phyloP scores from a whole-genome alignment of 2,888 invertebrate species.

The Imbricaverruca yamaguchii region DNA sequence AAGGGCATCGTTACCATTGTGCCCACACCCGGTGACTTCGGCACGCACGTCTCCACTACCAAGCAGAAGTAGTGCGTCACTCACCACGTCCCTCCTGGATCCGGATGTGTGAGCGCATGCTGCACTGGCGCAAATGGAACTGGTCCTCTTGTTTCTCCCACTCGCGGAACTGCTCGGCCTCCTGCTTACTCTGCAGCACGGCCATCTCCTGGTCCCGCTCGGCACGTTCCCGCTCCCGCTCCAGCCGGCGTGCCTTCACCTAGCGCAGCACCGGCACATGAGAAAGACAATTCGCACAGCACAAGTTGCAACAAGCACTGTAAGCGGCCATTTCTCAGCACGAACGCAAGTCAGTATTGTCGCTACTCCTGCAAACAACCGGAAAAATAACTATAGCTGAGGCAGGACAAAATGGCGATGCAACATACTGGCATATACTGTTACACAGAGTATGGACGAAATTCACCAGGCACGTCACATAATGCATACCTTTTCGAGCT shows the following conservation, averaged over 20 bases:
- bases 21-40: too few relatives aligned
- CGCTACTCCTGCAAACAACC: too few relatives aligned
- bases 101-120: conserved; percentile 83
- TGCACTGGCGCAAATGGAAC: conserved; percentile 86
- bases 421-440: too few relatives aligned
- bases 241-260: conserved; percentile 81
- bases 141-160: conserved; percentile 96
- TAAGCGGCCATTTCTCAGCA: too few relatives aligned
- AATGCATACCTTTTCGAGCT: conserved; percentile 74
- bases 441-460: not conserved
- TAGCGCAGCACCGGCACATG: conserved; percentile 34
- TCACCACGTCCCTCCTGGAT: conserved; percentile 84
- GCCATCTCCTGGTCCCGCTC: conserved; percentile 73
- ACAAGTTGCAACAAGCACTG: too few relatives aligned
- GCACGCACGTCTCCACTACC: too few relatives aligned
- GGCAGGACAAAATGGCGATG: too few relatives aligned
- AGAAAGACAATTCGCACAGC: too few relatives aligned
- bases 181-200: conserved; percentile 76
- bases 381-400: too few relatives aligned
- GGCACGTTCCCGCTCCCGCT: conserved; percentile 78
- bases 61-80: too few relatives aligned
- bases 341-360: too few relatives aligned
- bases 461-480: not conserved
- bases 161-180: conserved; percentile 81
- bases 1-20: too few relatives aligned